These are phyloP conservation scores for Apodemia mormo DNA, from an alignment of 2,888 invertebrate genomes.

Conservation along the genomic window DNA sequence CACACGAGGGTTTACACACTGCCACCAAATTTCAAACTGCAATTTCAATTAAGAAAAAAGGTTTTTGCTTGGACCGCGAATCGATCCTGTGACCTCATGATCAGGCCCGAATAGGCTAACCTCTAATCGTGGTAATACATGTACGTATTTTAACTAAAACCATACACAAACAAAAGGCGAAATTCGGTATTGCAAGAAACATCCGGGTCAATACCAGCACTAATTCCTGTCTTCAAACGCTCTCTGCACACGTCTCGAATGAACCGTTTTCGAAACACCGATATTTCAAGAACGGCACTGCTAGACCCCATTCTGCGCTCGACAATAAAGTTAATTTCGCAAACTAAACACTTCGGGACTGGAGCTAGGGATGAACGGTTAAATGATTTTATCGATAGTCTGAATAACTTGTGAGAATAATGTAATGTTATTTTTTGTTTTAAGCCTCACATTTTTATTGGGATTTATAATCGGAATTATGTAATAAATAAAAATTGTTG, in stretches of 20 bases:
- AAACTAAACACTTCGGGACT: constrained; percentile 51
- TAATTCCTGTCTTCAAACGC: constrained; percentile 31
- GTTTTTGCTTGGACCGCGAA: too few relatives aligned
- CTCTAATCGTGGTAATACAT: not conserved
- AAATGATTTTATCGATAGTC: not conserved
- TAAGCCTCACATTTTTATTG: too few relatives aligned
- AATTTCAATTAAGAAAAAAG: too few relatives aligned
- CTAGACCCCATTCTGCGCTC: constrained; percentile 37
- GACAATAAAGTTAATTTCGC: constrained; percentile 66
- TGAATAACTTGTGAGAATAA: not conserved
- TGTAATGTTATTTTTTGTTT: not conserved
- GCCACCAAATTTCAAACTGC: too few relatives aligned
- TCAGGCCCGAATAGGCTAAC: not conserved
- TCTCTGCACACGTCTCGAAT: constrained; percentile 28
- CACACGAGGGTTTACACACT: too few relatives aligned
- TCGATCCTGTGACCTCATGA: not conserved
- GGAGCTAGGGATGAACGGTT: not conserved
- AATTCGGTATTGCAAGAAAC: not conserved
- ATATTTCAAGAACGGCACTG: constrained; percentile 44
- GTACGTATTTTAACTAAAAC: not conserved
- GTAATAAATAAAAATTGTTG: too few relatives aligned
- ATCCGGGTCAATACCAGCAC: constrained; percentile 30
- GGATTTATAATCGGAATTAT: too few relatives aligned
- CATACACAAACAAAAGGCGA: not conserved
- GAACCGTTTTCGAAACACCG: constrained; percentile 30